phyloP scores from a whole-genome alignment of 2,888 invertebrate species.

The Meteorus cinctellus region DNA sequence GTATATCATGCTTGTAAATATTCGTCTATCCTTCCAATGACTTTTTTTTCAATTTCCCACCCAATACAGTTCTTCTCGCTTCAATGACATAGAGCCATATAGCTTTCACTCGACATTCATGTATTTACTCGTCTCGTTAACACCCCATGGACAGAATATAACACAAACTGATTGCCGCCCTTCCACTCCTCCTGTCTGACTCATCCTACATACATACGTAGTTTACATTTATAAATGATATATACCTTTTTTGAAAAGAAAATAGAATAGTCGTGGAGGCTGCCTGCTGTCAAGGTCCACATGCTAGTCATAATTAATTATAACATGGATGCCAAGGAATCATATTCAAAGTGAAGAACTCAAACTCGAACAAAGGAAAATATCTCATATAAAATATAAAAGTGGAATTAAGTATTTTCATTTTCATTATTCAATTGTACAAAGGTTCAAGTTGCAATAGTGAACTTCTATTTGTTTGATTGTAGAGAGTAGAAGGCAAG shows the following conservation, averaged over 20 bases:
- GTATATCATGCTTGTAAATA: too few species aligned
- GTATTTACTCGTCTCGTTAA: conserved; percentile 68
- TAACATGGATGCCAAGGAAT: conserved; percentile 9
- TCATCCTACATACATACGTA: conserved; percentile 35
- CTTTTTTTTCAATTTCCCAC: conserved; percentile 20
- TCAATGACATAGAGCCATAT: conserved; percentile 37
- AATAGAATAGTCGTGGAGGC: not conserved
- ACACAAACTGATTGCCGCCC: conserved; percentile 43
- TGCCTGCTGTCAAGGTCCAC: not conserved
- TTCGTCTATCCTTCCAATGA: not conserved
- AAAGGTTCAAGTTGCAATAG: not conserved
- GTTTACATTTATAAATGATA: not conserved
- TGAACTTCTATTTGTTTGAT: not conserved
- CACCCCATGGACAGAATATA: conserved; percentile 61
- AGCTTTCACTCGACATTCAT: conserved; percentile 45
- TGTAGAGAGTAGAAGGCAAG: not conserved
- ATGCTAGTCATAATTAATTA: conserved; percentile 21
- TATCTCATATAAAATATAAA: not conserved
- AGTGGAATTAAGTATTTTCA: not conserved
- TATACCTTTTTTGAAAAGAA: not conserved
- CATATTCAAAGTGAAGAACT: not conserved
- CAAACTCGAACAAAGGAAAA: not conserved
- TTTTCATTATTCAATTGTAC: not conserved
- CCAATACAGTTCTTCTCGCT: conserved; percentile 23
- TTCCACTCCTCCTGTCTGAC: conserved; percentile 21